Percentiles rank a stretch among this genome's conserved stretches.
Conservation (phyloP, 2,888 invertebrate genomes). For the Dynastes grantii region DNA sequence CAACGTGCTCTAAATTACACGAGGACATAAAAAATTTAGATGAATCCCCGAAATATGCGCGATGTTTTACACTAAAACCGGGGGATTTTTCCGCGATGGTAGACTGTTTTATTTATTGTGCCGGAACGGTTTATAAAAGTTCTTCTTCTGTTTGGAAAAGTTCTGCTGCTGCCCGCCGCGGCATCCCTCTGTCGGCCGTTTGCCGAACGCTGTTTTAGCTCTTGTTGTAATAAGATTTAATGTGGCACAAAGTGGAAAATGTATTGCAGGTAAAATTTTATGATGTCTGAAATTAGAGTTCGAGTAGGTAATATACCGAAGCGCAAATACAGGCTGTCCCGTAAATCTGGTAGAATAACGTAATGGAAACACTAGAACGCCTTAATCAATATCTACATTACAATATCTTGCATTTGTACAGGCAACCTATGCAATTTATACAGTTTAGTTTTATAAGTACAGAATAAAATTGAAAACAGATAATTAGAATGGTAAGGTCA, state of each 20-base stretch:
- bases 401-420: too few species aligned
- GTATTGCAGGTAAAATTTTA: neutral
- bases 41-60: constrained; percentile 54
- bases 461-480: too few species aligned
- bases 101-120: constrained; percentile 45
- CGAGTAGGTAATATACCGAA: too few species aligned
- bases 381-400: too few species aligned
- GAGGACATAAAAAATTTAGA: constrained; percentile 57
- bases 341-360: too few species aligned
- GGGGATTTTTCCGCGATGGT: constrained; percentile 49
- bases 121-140: constrained; percentile 44
- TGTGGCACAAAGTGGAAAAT: constrained; percentile 12
- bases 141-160: constrained; percentile 27
- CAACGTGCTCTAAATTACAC: constrained; percentile 56
- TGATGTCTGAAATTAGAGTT: neutral
- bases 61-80: constrained; percentile 49
- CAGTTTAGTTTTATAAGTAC: too few species aligned
- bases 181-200: constrained; percentile 27
- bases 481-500: too few species aligned
- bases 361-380: too few species aligned
- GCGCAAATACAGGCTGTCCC: too few species aligned
- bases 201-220: constrained; percentile 30
- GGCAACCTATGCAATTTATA: too few species aligned
- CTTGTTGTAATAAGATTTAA: constrained; percentile 13
- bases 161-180: constrained; percentile 1